phyloP scores from a whole-genome alignment of 2,888 invertebrate species.

The Stenolophus ochropezus region DNA sequence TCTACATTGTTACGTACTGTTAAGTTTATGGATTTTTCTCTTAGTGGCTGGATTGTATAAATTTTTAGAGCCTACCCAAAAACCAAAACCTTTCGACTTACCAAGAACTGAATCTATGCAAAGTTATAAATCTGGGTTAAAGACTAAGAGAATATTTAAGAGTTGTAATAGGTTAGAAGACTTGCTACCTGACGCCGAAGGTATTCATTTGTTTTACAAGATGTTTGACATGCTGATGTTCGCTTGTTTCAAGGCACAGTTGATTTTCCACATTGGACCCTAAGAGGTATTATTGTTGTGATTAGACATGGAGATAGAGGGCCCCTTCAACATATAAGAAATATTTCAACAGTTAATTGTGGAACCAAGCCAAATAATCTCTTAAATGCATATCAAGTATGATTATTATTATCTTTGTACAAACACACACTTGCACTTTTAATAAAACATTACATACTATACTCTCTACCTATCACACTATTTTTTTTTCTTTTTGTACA shows the following conservation, averaged over 20 bases:
- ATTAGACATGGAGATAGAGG: conserved; percentile 94
- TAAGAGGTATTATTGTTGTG: conserved; percentile 84
- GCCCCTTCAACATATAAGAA: conserved; percentile 87
- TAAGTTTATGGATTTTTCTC: conserved; percentile 88
- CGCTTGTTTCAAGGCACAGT: conserved; percentile 68
- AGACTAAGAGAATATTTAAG: conserved; percentile 80
- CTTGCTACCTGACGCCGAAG: conserved; percentile 84
- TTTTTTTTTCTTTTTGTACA: not conserved
- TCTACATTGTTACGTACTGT: conserved; percentile 86
- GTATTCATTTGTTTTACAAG: conserved; percentile 70
- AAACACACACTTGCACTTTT: not conserved
- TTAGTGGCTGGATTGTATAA: conserved; percentile 88
- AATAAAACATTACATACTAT: not conserved
- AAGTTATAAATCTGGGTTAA: conserved; percentile 77
- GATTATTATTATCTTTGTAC: not conserved
- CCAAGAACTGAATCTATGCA: conserved; percentile 68
- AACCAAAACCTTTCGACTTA: conserved; percentile 65
- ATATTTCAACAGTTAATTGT: conserved; percentile 87
- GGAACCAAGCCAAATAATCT: conserved; percentile 73
- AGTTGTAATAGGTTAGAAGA: conserved; percentile 85
- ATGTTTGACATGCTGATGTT: not conserved
- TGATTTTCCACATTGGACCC: conserved; percentile 76
- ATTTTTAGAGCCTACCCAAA: conserved; percentile 75
- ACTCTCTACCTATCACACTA: not conserved
- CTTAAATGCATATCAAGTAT: conserved; percentile 70